Evolutionary conservation across 2,888 invertebrate species (phyloP).

Genomic region (Ceriagrion tenellum): DNA sequence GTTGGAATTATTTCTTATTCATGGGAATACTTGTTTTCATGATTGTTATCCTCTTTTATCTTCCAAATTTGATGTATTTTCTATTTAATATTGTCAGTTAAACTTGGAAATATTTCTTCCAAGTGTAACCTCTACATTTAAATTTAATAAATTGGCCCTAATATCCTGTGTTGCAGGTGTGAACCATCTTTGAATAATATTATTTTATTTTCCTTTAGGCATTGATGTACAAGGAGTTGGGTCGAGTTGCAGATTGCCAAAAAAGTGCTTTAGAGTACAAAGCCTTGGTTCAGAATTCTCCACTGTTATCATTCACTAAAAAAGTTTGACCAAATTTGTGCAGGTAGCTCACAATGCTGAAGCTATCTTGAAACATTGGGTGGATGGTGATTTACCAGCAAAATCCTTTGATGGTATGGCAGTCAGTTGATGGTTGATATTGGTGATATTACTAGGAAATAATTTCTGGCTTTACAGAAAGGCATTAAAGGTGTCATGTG

Average conservation of each 20-base stretch:
- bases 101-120: too few species aligned
- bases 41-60: too few species aligned
- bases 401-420: not conserved
- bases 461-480: not conserved
- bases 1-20: too few species aligned
- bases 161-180: not conserved
- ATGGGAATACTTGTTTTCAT: too few species aligned
- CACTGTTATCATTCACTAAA: slow-evolving; percentile 33
- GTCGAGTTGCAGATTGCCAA: slow-evolving; percentile 86
- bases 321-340: not conserved
- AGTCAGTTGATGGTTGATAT: not conserved
- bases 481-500: not conserved
- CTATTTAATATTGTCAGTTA: too few species aligned
- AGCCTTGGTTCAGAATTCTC: slow-evolving; percentile 41
- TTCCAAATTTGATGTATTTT: too few species aligned
- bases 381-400: not conserved
- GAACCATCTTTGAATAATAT: not conserved
- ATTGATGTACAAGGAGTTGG: slow-evolving; percentile 87
- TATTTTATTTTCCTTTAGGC: slow-evolving; percentile 80
- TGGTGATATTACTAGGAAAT: not conserved
- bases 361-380: not conserved
- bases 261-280: slow-evolving; percentile 89
- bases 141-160: not conserved
- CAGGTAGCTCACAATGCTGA: too few species aligned
- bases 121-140: too few species aligned